Percentiles rank a stretch among this genome's conserved stretches.
Evolutionary conservation across 2,888 invertebrate species (phyloP).

Genomic region (Osmoderma eremita): DNA sequence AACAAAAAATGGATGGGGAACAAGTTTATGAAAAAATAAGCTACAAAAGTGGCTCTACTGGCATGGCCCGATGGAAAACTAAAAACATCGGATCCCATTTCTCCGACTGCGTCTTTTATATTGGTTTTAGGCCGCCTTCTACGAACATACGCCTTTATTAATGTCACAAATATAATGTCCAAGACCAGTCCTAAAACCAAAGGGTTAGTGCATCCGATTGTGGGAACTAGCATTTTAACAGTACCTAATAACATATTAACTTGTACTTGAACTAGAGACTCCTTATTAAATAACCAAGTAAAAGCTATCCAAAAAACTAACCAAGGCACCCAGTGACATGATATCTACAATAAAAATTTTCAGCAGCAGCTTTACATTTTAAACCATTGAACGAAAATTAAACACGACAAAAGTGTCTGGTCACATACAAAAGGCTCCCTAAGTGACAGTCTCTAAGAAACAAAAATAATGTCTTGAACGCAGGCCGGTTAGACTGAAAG

Average conservation of each 20-base stretch:
- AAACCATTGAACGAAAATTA: too few species aligned
- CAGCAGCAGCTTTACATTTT: too few species aligned
- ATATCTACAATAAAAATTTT: slow-evolving; percentile 70
- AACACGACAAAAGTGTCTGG: too few species aligned
- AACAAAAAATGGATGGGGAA: slow-evolving; percentile 71
- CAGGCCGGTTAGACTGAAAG: too few species aligned
- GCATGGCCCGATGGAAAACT: slow-evolving; percentile 96
- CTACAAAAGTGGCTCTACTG: slow-evolving; percentile 81
- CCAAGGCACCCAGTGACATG: slow-evolving; percentile 92
- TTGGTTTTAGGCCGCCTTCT: slow-evolving; percentile 77
- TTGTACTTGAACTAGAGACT: slow-evolving; percentile 79
- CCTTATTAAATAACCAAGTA: slow-evolving; percentile 79
- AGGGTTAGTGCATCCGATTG: too few species aligned
- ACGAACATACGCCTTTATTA: slow-evolving; percentile 80
- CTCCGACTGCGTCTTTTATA: slow-evolving; percentile 72
- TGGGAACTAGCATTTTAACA: too few species aligned
- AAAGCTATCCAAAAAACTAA: slow-evolving; percentile 79
- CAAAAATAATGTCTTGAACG: too few species aligned
- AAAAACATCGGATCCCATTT: slow-evolving; percentile 87
- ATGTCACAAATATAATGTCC: slow-evolving; percentile 81
- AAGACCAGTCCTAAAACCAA: slow-evolving; percentile 74
- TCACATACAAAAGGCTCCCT: too few species aligned
- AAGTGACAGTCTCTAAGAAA: too few species aligned
- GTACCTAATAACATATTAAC: slow-evolving; percentile 85
- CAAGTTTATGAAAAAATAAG: slow-evolving; percentile 75